These are phyloP conservation scores for Calliphora vomitoria DNA, from an alignment of 2,888 invertebrate species.

Conservation along the genomic window DNA sequence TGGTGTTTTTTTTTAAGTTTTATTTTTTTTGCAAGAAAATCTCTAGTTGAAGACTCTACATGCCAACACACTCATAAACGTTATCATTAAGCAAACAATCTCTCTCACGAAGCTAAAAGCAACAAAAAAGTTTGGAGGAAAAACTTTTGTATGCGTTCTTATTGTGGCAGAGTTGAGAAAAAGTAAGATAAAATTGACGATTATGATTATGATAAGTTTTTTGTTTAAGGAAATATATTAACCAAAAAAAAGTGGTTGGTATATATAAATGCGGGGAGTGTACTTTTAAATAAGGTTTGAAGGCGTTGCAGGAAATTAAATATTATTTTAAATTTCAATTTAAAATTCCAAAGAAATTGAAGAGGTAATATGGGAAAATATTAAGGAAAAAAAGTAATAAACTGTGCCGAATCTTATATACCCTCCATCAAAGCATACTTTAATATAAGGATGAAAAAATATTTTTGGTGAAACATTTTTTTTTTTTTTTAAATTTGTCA, in stretches of 20 bases:
- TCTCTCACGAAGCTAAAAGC: conserved; percentile 37
- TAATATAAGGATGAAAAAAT: no score
- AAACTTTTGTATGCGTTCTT: conserved; percentile 10
- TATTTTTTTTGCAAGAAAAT: conserved; percentile 1
- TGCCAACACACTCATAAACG: conserved; percentile 59
- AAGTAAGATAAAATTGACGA: conserved; percentile 44
- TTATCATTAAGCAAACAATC: conserved; percentile 65
- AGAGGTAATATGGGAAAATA: not conserved
- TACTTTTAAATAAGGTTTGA: conserved; percentile 34
- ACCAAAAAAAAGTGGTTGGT: not conserved
- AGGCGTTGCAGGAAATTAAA: conserved; percentile 69
- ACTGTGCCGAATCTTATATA: no score
- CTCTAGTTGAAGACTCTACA: conserved; percentile 17
- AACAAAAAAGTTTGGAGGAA: conserved; percentile 18
- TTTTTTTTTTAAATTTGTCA: no score
- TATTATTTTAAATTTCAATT: conserved; percentile 57
- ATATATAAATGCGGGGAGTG: conserved; percentile 53
- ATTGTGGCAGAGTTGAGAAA: not conserved
- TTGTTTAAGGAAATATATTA: conserved; percentile 37
- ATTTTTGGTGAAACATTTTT: no score
- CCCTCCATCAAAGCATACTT: no score
- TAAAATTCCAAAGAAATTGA: conserved; percentile 33
- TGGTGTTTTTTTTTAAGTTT: conserved; percentile 17
- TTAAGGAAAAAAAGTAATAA: not conserved
- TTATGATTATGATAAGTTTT: conserved; percentile 58